phyloP scores from a whole-genome alignment of 2,113 vertebrate genomes.

The Megaceryle torquata region DNA sequence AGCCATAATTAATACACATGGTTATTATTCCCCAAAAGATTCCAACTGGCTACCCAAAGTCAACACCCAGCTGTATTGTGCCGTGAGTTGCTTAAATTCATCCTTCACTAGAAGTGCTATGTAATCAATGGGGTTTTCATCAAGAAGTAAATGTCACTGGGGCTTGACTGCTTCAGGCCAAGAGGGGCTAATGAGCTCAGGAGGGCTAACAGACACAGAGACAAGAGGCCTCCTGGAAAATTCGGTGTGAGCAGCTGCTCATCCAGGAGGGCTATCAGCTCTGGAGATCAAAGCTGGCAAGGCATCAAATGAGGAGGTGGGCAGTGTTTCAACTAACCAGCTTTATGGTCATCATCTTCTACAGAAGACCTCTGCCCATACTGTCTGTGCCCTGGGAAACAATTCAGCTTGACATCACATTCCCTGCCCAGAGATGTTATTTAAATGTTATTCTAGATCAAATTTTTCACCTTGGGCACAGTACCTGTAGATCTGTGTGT shows the following conservation, averaged over 20 bases:
- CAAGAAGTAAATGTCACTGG: not conserved
- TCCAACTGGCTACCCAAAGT: not conserved
- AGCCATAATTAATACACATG: not conserved
- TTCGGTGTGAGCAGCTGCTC: not conserved
- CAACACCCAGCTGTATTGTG: not conserved
- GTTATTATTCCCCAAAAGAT: not conserved
- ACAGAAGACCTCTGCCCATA: not conserved
- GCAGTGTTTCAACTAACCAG: not conserved
- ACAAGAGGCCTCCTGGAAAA: not conserved
- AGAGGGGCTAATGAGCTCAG: not conserved
- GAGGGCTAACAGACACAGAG: not conserved
- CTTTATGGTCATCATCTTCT: not conserved
- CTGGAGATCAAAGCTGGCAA: not conserved
- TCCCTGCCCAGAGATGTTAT: not conserved
- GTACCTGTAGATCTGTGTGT: rapidly evolving
- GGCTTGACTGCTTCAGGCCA: not conserved
- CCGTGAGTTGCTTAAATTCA: not conserved
- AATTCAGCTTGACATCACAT: not conserved
- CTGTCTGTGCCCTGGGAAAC: not conserved
- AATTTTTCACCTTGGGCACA: not conserved
- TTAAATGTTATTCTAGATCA: not conserved
- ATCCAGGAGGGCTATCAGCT: not conserved
- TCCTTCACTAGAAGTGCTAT: not conserved
- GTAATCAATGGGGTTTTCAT: not conserved
- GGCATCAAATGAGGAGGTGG: not conserved